Evolutionary conservation across 2,888 invertebrate genomes (phyloP).

Genomic region (Apamea epomidion): DNA sequence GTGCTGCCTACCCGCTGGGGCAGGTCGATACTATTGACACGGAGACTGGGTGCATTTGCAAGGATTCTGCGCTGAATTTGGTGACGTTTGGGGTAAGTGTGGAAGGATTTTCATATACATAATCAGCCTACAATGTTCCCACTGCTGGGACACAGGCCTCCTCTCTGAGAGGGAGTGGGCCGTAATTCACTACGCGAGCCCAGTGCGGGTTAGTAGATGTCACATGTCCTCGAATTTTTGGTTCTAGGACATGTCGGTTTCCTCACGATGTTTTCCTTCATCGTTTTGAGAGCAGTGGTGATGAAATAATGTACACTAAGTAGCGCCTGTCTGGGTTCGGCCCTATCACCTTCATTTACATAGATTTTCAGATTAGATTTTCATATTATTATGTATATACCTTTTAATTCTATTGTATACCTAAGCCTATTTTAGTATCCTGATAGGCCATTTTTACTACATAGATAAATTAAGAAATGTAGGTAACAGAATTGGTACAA

Average conservation of each 20-base stretch:
- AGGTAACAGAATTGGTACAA: not conserved
- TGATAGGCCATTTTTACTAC: not conserved
- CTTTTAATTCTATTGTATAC: not conserved
- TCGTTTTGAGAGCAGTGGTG: too few species aligned
- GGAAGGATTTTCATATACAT: not conserved
- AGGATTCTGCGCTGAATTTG: constrained; percentile 98
- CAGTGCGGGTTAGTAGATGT: too few species aligned
- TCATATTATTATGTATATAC: not conserved
- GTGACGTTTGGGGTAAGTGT: constrained; percentile 97
- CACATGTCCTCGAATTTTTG: too few species aligned
- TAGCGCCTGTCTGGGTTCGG: too few species aligned
- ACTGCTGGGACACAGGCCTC: too few species aligned
- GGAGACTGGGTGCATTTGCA: constrained; percentile 97
- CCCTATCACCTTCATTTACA: too few species aligned
- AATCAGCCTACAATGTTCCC: too few species aligned
- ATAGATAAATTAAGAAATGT: not conserved
- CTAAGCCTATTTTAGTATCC: not conserved
- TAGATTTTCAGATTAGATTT: not conserved
- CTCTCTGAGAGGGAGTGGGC: too few species aligned
- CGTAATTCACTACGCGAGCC: too few species aligned
- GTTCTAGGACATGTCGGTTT: too few species aligned
- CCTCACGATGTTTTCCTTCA: too few species aligned
- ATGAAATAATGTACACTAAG: too few species aligned
- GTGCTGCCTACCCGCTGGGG: constrained; percentile 98
- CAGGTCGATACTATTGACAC: constrained; percentile 99